phyloP scores from a whole-genome alignment of 2,888 invertebrate species.

The Athetis lepigone region DNA sequence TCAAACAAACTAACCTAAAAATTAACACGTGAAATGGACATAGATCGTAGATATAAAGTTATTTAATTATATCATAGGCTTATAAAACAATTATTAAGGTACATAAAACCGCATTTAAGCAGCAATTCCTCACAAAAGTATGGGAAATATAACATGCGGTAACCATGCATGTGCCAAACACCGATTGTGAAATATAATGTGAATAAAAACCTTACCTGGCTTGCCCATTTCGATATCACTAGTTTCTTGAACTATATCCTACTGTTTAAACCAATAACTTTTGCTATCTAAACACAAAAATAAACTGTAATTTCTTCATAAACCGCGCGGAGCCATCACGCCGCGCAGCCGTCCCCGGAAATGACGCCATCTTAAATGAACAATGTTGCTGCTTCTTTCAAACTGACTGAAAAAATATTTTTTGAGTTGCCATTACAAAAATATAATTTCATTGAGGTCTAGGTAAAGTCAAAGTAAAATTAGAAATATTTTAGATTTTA shows the following conservation, averaged over 20 bases:
- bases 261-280: constrained; percentile 55
- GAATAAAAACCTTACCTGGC: constrained; percentile 79
- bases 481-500: too few relatives aligned
- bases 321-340: constrained; percentile 77
- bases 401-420: constrained; percentile 4
- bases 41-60: background rate
- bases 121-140: constrained; percentile 8
- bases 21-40: constrained; percentile 19
- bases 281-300: constrained; percentile 80
- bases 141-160: constrained; percentile 68
- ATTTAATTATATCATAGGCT: background rate
- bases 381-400: constrained; percentile 60
- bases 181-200: constrained; percentile 4
- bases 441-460: too few relatives aligned
- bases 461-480: background rate
- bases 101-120: too few relatives aligned
- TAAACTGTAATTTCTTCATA: constrained; percentile 76
- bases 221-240: constrained; percentile 78
- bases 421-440: constrained; percentile 50
- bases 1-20: constrained; percentile 51
- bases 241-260: constrained; percentile 47
- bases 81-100: background rate
- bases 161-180: constrained; percentile 47
- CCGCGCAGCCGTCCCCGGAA: constrained; percentile 80
- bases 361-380: constrained; percentile 81